A percentile compares a stretch with the other conserved stretches of the same genome.
Conservation (phyloP, 2,113 vertebrate genomes). For the Rhombomys opimus region DNA sequence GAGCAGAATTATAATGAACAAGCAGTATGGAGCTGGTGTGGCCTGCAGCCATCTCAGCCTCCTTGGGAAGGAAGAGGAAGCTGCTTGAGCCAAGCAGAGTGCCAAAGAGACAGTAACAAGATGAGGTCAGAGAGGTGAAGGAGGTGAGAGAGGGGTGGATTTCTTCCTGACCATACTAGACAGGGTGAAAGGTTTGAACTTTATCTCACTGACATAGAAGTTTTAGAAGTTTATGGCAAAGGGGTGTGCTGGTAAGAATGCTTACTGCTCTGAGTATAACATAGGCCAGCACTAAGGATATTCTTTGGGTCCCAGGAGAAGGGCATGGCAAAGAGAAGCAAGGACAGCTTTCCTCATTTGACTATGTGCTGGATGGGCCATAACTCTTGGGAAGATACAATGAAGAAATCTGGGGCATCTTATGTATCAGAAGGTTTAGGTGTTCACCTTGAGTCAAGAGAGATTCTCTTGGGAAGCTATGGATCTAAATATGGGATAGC, state of each 20-base stretch:
- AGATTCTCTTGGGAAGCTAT: background rate
- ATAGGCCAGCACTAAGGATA: background rate
- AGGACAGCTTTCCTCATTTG: background rate
- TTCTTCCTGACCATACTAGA: background rate
- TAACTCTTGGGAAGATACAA: background rate
- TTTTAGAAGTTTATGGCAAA: background rate
- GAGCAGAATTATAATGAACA: constrained; percentile 43
- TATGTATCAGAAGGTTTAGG: background rate
- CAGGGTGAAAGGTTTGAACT: background rate
- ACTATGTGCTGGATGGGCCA: background rate
- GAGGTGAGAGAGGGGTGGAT: background rate
- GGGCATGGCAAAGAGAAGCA: background rate
- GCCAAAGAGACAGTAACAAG: background rate
- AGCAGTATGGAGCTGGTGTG: background rate
- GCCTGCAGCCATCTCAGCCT: background rate
- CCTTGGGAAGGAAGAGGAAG: background rate
- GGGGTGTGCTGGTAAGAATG: background rate
- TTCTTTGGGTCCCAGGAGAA: background rate
- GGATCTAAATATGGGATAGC: background rate
- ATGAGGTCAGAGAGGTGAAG: background rate
- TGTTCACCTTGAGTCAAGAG: background rate
- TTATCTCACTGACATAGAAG: background rate
- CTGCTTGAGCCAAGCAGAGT: background rate
- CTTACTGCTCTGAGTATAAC: background rate
- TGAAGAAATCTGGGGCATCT: background rate